These are phyloP conservation scores for Megaptera novaeangliae DNA, from an alignment of 2,113 vertebrate genomes.

Conservation along the genomic window DNA sequence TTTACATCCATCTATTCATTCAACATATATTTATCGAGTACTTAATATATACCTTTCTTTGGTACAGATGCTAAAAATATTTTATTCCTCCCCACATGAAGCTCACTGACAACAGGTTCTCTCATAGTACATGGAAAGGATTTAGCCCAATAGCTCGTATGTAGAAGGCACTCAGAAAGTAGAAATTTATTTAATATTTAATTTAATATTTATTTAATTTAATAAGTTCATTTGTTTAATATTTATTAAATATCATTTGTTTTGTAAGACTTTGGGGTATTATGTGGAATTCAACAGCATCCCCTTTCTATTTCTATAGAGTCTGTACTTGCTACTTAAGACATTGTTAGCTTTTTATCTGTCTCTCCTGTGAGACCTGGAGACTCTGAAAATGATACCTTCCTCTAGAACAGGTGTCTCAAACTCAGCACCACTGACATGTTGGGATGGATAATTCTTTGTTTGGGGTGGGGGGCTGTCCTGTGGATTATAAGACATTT, in stretches of 20 bases:
- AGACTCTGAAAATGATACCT: background rate
- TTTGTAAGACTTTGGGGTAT: background rate
- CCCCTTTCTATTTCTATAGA: background rate
- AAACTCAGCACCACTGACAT: background rate
- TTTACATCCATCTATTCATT: background rate
- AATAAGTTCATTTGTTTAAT: background rate
- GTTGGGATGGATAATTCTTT: background rate
- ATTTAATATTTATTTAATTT: background rate
- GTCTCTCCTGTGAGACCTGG: background rate
- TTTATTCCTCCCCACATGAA: background rate
- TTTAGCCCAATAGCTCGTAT: background rate
- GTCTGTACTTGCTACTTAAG: background rate
- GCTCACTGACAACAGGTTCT: background rate
- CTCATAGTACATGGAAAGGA: background rate
- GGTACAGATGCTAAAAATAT: background rate
- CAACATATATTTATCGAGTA: background rate
- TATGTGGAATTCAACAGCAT: background rate
- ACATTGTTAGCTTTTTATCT: background rate
- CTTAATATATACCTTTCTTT: background rate
- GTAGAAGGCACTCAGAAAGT: background rate
- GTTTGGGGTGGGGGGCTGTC: rapidly evolving
- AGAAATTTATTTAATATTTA: background rate
- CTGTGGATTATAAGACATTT: background rate
- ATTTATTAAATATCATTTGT: background rate
- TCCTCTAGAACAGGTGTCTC: background rate